A percentile compares a stretch with the other conserved stretches of the same genome.
Evolutionary conservation across 2,113 vertebrate genomes (phyloP).

Genomic region (Atractosteus spatula): DNA sequence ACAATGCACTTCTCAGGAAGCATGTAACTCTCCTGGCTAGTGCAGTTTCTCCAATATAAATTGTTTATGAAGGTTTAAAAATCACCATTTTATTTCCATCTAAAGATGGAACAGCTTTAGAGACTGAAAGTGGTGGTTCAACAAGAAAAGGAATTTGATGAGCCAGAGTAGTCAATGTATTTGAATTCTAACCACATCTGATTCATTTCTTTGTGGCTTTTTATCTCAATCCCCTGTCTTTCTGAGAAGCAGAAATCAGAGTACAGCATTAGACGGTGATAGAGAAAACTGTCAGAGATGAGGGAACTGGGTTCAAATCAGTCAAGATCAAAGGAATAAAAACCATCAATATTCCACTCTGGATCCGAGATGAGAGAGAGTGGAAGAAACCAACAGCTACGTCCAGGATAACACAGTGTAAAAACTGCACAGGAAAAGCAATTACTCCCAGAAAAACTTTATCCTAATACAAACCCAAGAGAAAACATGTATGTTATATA

Average conservation of each 20-base stretch:
- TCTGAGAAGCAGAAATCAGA: slow-evolving; percentile 18
- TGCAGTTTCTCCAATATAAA: no score
- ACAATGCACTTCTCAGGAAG: no score
- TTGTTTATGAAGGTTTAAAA: no score
- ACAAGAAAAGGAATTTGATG: not conserved
- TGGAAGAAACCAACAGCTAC: slow-evolving; percentile 2
- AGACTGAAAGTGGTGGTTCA: not conserved
- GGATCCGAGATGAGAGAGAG: slow-evolving; percentile 26
- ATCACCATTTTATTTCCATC: no score
- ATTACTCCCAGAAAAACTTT: slow-evolving; percentile 4
- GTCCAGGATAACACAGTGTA: slow-evolving; percentile 6
- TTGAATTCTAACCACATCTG: not conserved
- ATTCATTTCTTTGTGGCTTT: slow-evolving; percentile 3
- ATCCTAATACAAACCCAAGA: slow-evolving; percentile 10
- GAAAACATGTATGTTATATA: not conserved
- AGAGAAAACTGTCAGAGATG: slow-evolving; percentile 17
- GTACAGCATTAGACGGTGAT: slow-evolving; percentile 5
- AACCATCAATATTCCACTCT: slow-evolving; percentile 30
- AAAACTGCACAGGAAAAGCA: not conserved
- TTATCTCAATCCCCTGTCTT: not conserved
- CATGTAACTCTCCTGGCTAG: no score
- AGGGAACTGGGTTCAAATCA: slow-evolving; percentile 15
- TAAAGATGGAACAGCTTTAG: no score
- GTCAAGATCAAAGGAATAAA: slow-evolving; percentile 31
- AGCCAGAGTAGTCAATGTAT: not conserved